Evolutionary conservation across 2,113 vertebrate species (phyloP), one percentile per base, ranked within the genome.

Genomic region (Seriola quinqueradiata): DNA sequence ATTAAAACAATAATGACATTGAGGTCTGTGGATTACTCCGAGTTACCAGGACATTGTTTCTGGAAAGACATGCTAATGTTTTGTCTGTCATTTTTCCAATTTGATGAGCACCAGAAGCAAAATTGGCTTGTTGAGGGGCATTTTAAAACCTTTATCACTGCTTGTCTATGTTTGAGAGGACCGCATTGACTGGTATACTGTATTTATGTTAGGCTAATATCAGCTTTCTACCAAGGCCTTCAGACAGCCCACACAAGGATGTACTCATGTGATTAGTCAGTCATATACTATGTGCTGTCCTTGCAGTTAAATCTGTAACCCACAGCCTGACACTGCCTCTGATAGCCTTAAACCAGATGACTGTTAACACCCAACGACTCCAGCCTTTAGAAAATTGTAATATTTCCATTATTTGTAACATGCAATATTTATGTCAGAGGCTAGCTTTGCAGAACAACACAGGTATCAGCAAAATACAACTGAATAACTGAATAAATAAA

Each of bases 191-290:
- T 61, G 16, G 32, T n/a, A 16, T 4, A 5, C 14, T 48, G 10
- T 57, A 7, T 36, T 66, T 32, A 21, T 70, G 28, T 58, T 3
- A 65, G 10, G 13, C 19, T 13, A 17, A 8, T 34, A 65, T 40
- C 17, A 12, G 4, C 55, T 44, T 65, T 42, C 25, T 65, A 25
- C 7, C 1, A 57, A 68, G 40, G 61, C 61, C 21, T 55, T 72
- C 55, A 81, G 55, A 69, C 66, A 59, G 9, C 23, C 68, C 25
- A 77, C 12, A 63, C 8, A 68, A 44, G 17, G 7, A 70, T 77
- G 19, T 7, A 5, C 69, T 63, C 46, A 46, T 48, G 44, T 50
- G 23, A 25, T 14, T 23, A 23, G 46, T 77, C 34, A 46, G 28
- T 52, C 42, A 28, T 44, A 17, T 60, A 25, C 25, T 25, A 19